Base-by-base conservation (phyloP, 2,888 invertebrate species). In the Stenodema calcarata region DNA sequence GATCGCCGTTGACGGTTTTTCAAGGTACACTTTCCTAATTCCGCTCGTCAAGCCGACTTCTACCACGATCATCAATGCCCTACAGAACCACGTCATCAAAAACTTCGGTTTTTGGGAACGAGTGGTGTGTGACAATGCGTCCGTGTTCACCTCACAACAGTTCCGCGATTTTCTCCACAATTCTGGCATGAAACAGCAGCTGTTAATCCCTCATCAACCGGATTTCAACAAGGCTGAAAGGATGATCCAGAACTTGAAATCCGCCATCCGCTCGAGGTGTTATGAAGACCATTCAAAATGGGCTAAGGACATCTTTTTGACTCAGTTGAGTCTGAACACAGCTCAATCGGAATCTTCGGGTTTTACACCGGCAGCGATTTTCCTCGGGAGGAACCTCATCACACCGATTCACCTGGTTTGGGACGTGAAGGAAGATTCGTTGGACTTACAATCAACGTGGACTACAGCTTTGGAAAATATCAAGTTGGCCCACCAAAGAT, bases 111-210 rank as follows among this genome's bases (percentile, higher is more conserved):
- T n/a, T n/a, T n/a, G n/a, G n/a, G n/a, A n/a, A n/a, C n/a, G n/a
- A n/a, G n/a, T n/a, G n/a, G n/a, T n/a, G n/a, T n/a, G n/a, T n/a
- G n/a, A n/a, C n/a, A n/a, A n/a, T n/a, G n/a, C n/a, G 70, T 23
- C 70, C 18, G 70, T 70, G 23, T 70, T 70, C 70, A 70, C 70
- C 18, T 70, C 70, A 23, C 70, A 70, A 70, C 70, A 70, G 70
- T 70, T 70, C 27, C 70, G 70, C 27, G 62, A 62, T 62, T 62
- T n/a, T n/a, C n/a, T n/a, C n/a, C n/a, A n/a, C n/a, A n/a, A n/a
- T n/a, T n/a, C n/a, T n/a, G n/a, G n/a, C n/a, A n/a, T n/a, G n/a
- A n/a, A n/a, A n/a, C n/a, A n/a, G n/a, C n/a, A n/a, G n/a, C n/a
- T n/a, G n/a, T n/a, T n/a, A n/a, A n/a, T n/a, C n/a, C n/a, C n/a